Evolutionary conservation across 2,888 invertebrate genomes (phyloP).

Genomic region (Cheilosia scutellata): DNA sequence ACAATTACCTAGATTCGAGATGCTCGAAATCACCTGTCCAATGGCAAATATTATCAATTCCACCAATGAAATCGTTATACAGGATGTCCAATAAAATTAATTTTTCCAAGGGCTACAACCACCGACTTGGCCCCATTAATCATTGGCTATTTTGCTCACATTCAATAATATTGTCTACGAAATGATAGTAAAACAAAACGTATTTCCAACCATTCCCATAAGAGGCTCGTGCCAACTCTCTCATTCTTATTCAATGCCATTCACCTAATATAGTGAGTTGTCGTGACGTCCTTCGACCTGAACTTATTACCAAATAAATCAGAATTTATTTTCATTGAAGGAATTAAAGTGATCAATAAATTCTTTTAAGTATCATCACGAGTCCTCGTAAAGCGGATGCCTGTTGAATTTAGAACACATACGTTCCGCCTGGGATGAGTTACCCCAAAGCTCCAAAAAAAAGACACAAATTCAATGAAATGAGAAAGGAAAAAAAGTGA

Average conservation of each 20-base stretch:
- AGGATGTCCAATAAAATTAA: not conserved
- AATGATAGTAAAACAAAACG: not conserved
- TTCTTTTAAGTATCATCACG: constrained; percentile 81
- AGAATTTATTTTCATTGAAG: constrained; percentile 84
- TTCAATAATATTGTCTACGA: not conserved
- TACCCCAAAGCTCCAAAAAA: constrained; percentile 11
- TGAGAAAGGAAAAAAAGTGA: constrained; percentile 41
- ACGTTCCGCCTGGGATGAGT: constrained; percentile 28
- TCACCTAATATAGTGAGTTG: constrained; percentile 53
- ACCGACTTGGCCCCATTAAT: not conserved
- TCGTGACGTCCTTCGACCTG: constrained; percentile 67
- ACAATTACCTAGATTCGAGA: too few species aligned
- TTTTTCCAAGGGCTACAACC: not conserved
- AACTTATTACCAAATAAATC: constrained; percentile 84
- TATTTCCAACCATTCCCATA: not conserved
- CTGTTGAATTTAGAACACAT: constrained; percentile 79
- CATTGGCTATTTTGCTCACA: not conserved
- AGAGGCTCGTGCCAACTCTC: constrained; percentile 6
- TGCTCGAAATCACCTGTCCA: too few species aligned
- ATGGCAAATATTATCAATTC: too few species aligned
- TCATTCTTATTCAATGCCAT: constrained; percentile 68
- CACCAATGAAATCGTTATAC: not conserved
- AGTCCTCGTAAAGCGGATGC: constrained; percentile 76
- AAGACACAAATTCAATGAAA: constrained; percentile 72
- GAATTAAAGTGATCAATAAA: constrained; percentile 84